These are phyloP conservation scores for Neelides sp. DNA, from an alignment of 1,140 invertebrate species.

Conservation along the genomic window DNA sequence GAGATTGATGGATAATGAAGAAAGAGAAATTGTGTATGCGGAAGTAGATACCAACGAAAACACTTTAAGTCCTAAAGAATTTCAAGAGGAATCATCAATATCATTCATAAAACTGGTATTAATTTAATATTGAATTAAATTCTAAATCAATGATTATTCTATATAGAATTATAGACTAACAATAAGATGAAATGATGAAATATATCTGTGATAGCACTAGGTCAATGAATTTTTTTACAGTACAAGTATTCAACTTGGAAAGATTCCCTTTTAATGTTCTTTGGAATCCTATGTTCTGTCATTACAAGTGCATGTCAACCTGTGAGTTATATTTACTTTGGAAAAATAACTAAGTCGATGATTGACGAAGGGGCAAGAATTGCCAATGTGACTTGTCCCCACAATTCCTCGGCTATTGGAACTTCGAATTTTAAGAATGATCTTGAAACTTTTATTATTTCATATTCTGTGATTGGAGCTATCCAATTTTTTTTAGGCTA, in stretches of 20 bases:
- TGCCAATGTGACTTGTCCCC: neutral
- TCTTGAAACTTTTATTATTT: conserved; percentile 26
- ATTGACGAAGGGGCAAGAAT: conserved; percentile 21
- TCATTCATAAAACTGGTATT: no score
- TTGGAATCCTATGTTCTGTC: conserved; percentile 22
- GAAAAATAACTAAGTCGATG: conserved; percentile 29
- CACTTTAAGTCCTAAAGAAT: no score
- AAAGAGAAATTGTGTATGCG: no score
- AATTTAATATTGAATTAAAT: no score
- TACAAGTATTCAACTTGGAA: conserved; percentile 22
- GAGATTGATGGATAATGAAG: no score
- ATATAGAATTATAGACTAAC: no score
- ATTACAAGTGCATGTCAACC: conserved; percentile 19
- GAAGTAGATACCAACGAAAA: no score
- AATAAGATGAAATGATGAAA: no score
- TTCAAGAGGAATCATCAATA: no score
- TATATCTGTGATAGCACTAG: no score
- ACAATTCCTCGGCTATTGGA: conserved; percentile 5
- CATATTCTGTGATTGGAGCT: conserved; percentile 32
- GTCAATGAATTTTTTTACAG: conserved; percentile 7
- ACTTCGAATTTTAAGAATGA: conserved; percentile 14
- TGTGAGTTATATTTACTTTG: conserved; percentile 27
- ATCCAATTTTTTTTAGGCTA: conserved; percentile 34
- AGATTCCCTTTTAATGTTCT: conserved; percentile 26
- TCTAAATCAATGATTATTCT: no score